Evolutionary conservation across 2,113 vertebrate species (phyloP), one percentile per base, ranked within the genome.

Genomic region (Colossoma macropomum): DNA sequence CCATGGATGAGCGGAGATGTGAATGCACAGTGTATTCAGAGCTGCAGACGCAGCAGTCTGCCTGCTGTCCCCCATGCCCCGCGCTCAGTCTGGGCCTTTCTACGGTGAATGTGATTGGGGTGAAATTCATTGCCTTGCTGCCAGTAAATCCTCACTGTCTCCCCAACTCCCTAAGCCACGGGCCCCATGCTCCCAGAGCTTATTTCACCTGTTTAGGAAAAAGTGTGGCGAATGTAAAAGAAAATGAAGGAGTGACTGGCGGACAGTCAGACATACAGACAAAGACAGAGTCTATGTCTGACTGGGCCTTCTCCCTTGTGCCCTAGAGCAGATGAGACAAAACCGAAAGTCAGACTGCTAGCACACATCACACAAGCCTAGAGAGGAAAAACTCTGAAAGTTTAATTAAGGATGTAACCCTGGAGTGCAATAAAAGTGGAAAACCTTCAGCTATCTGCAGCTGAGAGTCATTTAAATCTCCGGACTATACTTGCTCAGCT

Each of bases 101-200:
- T 50, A 25, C 56, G 65, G 75, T 90, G 85, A 91, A 92, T 92
- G 91, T 91, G 85, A 90, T 90, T 88, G 76, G 84, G 87, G 86
- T 75, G 77, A 92, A 93, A 92, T 92, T 90, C 89, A 93, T 93
- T 93, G 91, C 90, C 84, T 90, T 82, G 79, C 82, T 82, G 85
- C 79, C 87, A 87, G 89, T 89, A 89, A 92, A 90, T 90, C 82
- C 85, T 90, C 86, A 82, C 90, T 83, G 87, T 90, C 89, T 87
- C 86, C 87, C 85, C 66, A 88, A 62, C 79, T 79, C 63, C 60
- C 23, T 50, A 41, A 21, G 28, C 84, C 79, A 63, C 71, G n/a
- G 77, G 80, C 89, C 91, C 90, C 91, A 88, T 89, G 84, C 83
- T 93, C 90, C 92, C 92, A 84, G 34, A 88, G 90, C 90, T 91